phyloP scores from a whole-genome alignment of 2,797 vertebrate genomes.

The Gymnothorax reevesii region DNA sequence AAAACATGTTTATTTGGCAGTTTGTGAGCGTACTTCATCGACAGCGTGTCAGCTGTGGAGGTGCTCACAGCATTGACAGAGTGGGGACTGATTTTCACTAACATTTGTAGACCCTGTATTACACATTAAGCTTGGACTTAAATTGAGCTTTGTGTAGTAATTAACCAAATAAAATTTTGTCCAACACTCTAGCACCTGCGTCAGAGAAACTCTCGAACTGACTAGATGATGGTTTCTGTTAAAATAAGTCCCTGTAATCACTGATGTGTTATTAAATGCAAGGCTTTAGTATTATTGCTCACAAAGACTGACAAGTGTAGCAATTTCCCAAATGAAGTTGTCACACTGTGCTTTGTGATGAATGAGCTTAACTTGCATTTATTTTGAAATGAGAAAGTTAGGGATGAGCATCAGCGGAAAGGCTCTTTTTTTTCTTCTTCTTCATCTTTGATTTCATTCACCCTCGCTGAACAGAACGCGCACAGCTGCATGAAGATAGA shows the following conservation, averaged over 20 bases:
- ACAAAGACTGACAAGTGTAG: neutral
- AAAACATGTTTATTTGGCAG: neutral
- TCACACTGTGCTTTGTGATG: neutral
- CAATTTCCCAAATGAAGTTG: neutral
- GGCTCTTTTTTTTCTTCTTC: neutral
- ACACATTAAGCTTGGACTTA: no score
- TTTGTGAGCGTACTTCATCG: neutral
- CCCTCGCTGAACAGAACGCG: neutral
- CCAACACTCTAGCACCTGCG: no score
- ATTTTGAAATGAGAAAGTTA: neutral
- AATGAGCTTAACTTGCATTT: neutral
- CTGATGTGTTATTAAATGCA: neutral
- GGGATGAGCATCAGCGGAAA: neutral
- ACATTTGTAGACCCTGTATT: neutral
- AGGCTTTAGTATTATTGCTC: neutral
- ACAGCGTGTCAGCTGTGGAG: neutral
- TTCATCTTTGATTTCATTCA: neutral
- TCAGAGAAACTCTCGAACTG: neutral
- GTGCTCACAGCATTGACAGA: neutral
- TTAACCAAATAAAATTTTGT: no score
- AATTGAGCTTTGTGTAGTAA: no score
- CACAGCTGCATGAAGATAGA: neutral
- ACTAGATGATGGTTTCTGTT: neutral
- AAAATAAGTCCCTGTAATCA: neutral
- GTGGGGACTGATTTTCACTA: constrained; percentile 2